A percentile compares a stretch with the other conserved stretches of the same genome.
Evolutionary conservation across 2,797 vertebrate genomes (phyloP).

Genomic region (Pygocentrus nattereri): DNA sequence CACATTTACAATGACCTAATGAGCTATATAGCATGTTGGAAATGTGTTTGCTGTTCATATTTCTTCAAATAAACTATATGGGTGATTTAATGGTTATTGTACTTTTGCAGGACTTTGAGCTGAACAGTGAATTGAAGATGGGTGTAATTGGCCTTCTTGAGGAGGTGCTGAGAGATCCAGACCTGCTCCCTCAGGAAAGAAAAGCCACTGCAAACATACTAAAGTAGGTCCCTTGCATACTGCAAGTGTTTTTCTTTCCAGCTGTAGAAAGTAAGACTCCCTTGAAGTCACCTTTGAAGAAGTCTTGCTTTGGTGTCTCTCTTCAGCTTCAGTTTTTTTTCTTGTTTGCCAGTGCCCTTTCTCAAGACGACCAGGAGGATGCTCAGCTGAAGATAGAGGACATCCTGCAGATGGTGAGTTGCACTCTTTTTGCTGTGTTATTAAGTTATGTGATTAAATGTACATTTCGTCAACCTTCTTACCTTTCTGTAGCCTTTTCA

Average conservation of each 20-base stretch:
- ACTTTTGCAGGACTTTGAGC: constrained; percentile 89
- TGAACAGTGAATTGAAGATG: constrained; percentile 93
- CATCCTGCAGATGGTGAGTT: constrained; percentile 90
- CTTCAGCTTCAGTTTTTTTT: neutral
- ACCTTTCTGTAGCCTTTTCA: neutral
- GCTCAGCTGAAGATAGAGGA: constrained; percentile 91
- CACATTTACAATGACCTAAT: no score
- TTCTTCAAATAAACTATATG: neutral
- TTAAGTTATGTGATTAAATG: neutral
- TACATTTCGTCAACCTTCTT: neutral
- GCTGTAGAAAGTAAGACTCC: neutral
- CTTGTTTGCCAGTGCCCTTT: constrained; percentile 84
- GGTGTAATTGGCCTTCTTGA: constrained; percentile 92
- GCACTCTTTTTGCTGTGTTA: neutral
- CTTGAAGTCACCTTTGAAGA: neutral
- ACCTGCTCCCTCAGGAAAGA: constrained; percentile 94
- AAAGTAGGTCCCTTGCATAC: constrained; percentile 73
- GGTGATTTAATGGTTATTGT: neutral
- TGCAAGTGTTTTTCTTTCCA: neutral
- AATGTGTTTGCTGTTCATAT: neutral
- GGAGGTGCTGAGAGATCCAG: constrained; percentile 95
- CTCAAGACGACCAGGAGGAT: constrained; percentile 95
- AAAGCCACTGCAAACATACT: constrained; percentile 96
- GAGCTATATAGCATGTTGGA: neutral
- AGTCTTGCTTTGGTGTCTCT: neutral